Evolutionary conservation across 1,140 invertebrate species (phyloP).

Genomic region (Onthophagus taurus): DNA sequence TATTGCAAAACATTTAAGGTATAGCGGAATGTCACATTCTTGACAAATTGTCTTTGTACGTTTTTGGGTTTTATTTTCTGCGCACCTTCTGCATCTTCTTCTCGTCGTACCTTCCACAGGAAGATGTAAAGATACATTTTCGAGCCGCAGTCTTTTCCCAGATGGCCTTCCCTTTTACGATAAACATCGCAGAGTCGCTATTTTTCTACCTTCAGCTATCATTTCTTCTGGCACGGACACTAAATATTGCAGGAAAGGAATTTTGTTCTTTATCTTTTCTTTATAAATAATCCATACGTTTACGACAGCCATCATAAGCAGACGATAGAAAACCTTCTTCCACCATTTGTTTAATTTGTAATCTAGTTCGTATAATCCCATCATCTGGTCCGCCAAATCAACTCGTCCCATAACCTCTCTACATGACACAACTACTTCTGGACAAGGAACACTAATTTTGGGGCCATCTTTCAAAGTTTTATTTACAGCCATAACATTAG

Average conservation of each 20-base stretch:
- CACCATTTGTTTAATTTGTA: constrained; percentile 28
- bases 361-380: constrained; percentile 19
- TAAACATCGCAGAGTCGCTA: constrained; percentile 9
- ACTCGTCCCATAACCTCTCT: constrained; percentile 26
- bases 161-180: constrained; percentile 8
- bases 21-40: constrained; percentile 17
- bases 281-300: constrained; percentile 16
- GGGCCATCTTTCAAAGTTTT: constrained; percentile 20
- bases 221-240: constrained; percentile 12
- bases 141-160: constrained; percentile 8
- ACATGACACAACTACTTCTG: constrained; percentile 29
- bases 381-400: constrained; percentile 23
- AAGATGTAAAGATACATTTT: constrained; percentile 15
- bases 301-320: constrained; percentile 13
- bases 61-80: constrained; percentile 13
- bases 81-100: constrained; percentile 9
- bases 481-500: constrained; percentile 8
- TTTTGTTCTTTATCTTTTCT: constrained; percentile 13
- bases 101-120: constrained; percentile 13
- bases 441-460: constrained; percentile 17
- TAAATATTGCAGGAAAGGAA: constrained; percentile 7
- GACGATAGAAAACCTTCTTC: constrained; percentile 21
- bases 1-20: constrained; percentile 17
- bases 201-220: constrained; percentile 14
- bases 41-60: constrained; percentile 18